phyloP scores from a whole-genome alignment of 2,113 vertebrate species.

The Cepphus grylle region DNA sequence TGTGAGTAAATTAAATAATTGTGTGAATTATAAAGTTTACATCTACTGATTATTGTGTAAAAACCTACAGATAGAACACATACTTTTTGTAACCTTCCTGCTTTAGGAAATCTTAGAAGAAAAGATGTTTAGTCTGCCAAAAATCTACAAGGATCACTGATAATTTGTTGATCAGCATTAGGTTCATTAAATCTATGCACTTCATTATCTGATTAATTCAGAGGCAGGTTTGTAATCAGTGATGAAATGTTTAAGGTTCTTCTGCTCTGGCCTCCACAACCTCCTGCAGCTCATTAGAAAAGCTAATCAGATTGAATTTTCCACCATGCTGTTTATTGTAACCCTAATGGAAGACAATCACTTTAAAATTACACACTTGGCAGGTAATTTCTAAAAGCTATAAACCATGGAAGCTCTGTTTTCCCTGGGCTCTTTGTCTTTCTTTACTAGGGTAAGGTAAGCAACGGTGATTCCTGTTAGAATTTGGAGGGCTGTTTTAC shows the following conservation, averaged over 20 bases:
- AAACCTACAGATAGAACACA: not conserved
- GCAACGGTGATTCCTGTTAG: not conserved
- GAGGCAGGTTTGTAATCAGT: constrained; percentile 55
- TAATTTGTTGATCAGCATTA: constrained; percentile 52
- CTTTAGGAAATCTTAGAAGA: not conserved
- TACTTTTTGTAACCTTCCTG: not conserved
- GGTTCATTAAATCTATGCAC: constrained; percentile 44
- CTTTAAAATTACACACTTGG: constrained; percentile 63
- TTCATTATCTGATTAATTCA: constrained; percentile 64
- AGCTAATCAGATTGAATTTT: constrained; percentile 64
- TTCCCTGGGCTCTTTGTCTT: not conserved
- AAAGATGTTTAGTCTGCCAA: not conserved
- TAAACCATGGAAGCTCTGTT: not conserved
- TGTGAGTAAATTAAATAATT: constrained; percentile 18
- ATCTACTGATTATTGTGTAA: not conserved
- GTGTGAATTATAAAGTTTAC: not conserved
- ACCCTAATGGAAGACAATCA: constrained; percentile 58
- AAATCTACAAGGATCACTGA: not conserved
- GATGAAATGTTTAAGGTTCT: constrained; percentile 60
- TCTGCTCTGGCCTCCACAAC: constrained; percentile 18
- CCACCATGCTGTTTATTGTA: constrained; percentile 63
- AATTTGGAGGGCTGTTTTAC: not conserved
- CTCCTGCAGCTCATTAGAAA: constrained; percentile 66
- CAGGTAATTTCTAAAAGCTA: constrained; percentile 53
- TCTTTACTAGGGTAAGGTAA: not conserved